Percentiles rank a stretch among this genome's conserved stretches.
Evolutionary conservation across 2,797 vertebrate species (phyloP).

Genomic region (Huso huso): DNA sequence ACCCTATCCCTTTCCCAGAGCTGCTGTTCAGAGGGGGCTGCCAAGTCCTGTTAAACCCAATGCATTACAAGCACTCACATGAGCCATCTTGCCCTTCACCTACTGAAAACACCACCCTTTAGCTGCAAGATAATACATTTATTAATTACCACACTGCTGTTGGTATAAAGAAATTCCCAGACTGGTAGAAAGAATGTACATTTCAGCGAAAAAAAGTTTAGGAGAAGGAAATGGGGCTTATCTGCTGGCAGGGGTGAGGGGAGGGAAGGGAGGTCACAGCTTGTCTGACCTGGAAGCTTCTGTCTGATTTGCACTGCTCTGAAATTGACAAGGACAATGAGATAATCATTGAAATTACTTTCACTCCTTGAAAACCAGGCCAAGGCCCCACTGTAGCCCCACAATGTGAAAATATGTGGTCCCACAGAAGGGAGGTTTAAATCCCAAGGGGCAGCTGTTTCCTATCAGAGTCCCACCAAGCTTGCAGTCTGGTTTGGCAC

Average conservation of each 20-base stretch:
- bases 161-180: too few species aligned
- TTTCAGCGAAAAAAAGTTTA: not conserved
- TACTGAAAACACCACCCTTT: not conserved
- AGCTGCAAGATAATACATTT: not conserved
- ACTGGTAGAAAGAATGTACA: too few species aligned
- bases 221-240: slow-evolving; percentile 27
- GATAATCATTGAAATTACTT: slow-evolving; percentile 59
- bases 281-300: slow-evolving; percentile 83
- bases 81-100: slow-evolving; percentile 36
- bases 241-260: slow-evolving; percentile 14
- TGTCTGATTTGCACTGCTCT: slow-evolving; percentile 67
- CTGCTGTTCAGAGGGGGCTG: slow-evolving; percentile 32
- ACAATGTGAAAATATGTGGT: slow-evolving; percentile 41
- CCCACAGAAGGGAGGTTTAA: slow-evolving; percentile 37
- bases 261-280: slow-evolving; percentile 41
- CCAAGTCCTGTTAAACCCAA: slow-evolving; percentile 62
- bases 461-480: too few species aligned
- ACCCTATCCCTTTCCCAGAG: slow-evolving; percentile 43
- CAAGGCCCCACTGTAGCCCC: slow-evolving; percentile 37
- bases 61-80: slow-evolving; percentile 54
- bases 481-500: slow-evolving; percentile 76
- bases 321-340: slow-evolving; percentile 70
- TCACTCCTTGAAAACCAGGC: slow-evolving; percentile 51
- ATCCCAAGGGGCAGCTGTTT: slow-evolving; percentile 78
- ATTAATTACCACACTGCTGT: too few species aligned